Evolutionary conservation across 2,888 invertebrate species (phyloP).

Genomic region (Ischnura elegans): DNA sequence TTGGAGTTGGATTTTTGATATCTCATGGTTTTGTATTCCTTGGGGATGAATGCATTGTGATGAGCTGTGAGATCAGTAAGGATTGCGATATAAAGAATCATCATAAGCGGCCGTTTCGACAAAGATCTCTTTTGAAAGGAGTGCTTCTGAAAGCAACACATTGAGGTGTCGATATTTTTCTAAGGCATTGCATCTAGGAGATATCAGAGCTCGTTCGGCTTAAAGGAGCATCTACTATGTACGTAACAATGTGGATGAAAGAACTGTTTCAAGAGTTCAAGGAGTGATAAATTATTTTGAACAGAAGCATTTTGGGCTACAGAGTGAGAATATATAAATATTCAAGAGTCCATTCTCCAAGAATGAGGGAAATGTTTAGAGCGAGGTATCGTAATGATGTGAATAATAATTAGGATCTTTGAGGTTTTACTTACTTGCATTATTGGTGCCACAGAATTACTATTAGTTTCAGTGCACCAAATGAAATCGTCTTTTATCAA

Average conservation of each 20-base stretch:
- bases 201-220: not conserved
- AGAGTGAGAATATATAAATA: too few species aligned
- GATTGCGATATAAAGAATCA: not conserved
- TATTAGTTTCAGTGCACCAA: too few species aligned
- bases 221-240: not conserved
- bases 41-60: not conserved
- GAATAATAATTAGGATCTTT: too few species aligned
- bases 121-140: not conserved
- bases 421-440: too few species aligned
- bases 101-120: not conserved
- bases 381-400: too few species aligned
- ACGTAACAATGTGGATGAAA: not conserved
- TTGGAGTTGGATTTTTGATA: not conserved
- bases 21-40: not conserved
- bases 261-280: not conserved
- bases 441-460: too few species aligned
- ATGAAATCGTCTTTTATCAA: too few species aligned
- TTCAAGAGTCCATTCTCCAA: too few species aligned
- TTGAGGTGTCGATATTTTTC: not conserved
- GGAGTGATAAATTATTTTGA: not conserved
- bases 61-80: not conserved
- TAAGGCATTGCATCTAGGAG: not conserved
- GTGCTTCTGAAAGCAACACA: not conserved
- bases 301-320: not conserved
- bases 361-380: too few species aligned